Base-by-base conservation (phyloP, 1,140 invertebrate genomes). In the Drosophila gunungcola region DNA sequence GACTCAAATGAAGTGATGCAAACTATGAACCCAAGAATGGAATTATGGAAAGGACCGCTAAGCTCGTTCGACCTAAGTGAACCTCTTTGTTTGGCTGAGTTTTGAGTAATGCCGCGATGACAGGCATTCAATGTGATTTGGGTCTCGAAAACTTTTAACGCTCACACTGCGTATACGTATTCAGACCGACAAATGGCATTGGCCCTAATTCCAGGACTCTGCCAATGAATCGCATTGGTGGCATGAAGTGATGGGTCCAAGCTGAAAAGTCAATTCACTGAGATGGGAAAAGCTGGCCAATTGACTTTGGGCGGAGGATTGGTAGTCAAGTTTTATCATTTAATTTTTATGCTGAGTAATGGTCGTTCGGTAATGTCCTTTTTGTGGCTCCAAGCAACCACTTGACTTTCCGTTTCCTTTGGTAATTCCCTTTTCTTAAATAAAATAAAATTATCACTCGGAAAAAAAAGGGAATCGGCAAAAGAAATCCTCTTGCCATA, bases 81-180 rank as follows among this genome's bases (percentile, higher is more conserved):
- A 77, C 63, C 63, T 61, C 42, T 77, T 77, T 77, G 63, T 55
- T 49, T n/a, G 48, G 49, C 2, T 36, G 49, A 43, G 53, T 74
- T 63, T 64, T 60, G 54, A 73, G 69, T 54, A 74, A 74, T 74
- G 58, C 57, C 49, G 32, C 72, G 10, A 63, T 74, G 72, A 74
- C 72, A 74, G 41, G 38, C 69, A 42, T 63, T 67, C 54, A 60
- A 51, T 43, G 54, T 77, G 73, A 77, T 76, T 54, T 67, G 56
- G 63, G 74, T 55, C 46, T 38, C 21, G 29, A 75, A 54, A 53
- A 42, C 49, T 76, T 57, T 52, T 39, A 70, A 10, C 36, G 64
- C 67, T 48, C 64, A 70, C 42, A 34, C 64, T 70, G 64, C 67
- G 67, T 56, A 56, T 70, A 70, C 64, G 64, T 32, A 70, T 39